phyloP scores from a whole-genome alignment of 2,888 invertebrate genomes.

The Epirrhoe alternata region DNA sequence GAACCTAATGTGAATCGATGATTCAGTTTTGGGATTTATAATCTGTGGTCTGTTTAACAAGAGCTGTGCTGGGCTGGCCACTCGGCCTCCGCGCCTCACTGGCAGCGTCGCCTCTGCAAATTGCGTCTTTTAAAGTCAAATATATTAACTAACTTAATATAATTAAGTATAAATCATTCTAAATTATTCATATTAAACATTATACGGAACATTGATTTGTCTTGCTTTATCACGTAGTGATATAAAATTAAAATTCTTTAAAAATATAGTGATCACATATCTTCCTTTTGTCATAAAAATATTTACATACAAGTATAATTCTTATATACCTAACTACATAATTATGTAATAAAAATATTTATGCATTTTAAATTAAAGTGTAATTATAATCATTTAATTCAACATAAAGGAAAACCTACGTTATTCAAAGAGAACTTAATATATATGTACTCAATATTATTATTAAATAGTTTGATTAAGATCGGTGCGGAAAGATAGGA shows the following conservation, averaged over 20 bases:
- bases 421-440: conserved; percentile 26
- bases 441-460: conserved; percentile 1
- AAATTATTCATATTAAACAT: conserved; percentile 60
- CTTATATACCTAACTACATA: conserved; percentile 15
- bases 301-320: conserved; percentile 17
- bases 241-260: conserved; percentile 58
- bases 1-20: conserved; percentile 47
- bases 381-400: conserved; percentile 25
- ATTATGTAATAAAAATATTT: conserved; percentile 48
- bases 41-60: conserved; percentile 46
- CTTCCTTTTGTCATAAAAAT: conserved; percentile 66
- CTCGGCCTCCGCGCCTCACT: conserved; percentile 19
- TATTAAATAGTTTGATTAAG: background rate
- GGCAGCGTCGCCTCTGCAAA: conserved; percentile 28
- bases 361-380: conserved; percentile 41
- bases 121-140: conserved; percentile 36
- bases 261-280: conserved; percentile 69
- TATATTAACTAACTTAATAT: conserved; percentile 62
- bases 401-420: conserved; percentile 23
- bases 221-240: conserved; percentile 67
- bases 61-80: conserved; percentile 38
- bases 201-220: conserved; percentile 52
- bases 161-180: conserved; percentile 74
- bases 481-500: conserved; percentile 1
- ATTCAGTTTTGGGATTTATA: conserved; percentile 52